phyloP scores from a whole-genome alignment of 2,888 invertebrate species.

The Leucophenga montana region DNA sequence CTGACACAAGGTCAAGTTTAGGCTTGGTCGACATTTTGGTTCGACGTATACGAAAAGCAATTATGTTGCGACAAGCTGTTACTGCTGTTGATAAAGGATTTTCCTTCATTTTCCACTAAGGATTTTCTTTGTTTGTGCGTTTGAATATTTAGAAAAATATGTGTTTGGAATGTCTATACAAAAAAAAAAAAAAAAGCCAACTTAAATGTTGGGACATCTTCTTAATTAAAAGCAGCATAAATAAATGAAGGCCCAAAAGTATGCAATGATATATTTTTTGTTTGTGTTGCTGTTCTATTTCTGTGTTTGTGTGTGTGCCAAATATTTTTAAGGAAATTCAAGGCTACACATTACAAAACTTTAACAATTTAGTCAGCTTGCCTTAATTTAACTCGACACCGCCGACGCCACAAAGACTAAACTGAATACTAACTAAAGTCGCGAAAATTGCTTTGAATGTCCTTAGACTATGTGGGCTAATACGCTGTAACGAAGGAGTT shows the following conservation, averaged over 20 bases:
- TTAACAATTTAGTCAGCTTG: too few species aligned
- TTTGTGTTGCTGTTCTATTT: too few species aligned
- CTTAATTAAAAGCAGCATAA: neutral
- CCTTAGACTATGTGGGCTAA: neutral
- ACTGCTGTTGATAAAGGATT: neutral
- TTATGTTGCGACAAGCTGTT: neutral
- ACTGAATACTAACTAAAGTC: too few species aligned
- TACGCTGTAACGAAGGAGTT: neutral
- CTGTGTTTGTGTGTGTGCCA: too few species aligned
- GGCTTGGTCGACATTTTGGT: slow-evolving; percentile 12
- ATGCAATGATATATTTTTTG: slow-evolving; percentile 2
- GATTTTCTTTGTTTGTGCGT: neutral
- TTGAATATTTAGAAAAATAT: too few species aligned
- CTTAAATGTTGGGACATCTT: too few species aligned
- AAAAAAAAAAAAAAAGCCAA: too few species aligned
- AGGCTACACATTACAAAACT: neutral
- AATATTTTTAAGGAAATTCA: too few species aligned
- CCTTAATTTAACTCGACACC: neutral
- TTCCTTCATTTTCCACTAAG: neutral
- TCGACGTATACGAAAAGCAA: neutral
- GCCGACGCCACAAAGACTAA: neutral
- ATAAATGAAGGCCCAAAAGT: slow-evolving; percentile 9
- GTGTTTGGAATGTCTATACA: neutral
- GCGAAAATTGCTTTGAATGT: neutral
- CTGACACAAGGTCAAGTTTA: slow-evolving; percentile 19